These are phyloP conservation scores for Ctenochaetus hawaiiensis DNA, from an alignment of 2,797 vertebrate genomes.

Conservation along the genomic window DNA sequence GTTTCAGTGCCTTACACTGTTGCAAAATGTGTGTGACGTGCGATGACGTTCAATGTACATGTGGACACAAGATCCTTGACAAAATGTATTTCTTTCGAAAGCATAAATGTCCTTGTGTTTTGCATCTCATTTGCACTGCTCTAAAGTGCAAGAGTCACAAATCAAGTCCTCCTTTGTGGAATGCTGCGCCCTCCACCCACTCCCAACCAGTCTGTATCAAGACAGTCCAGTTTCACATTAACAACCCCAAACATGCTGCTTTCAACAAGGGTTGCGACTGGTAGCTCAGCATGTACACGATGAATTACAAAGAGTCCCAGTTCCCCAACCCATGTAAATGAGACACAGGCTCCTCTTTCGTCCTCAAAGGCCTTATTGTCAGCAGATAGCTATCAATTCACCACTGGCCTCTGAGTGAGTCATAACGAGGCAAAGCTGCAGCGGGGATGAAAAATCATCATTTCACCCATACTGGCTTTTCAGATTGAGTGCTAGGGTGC, in stretches of 20 bases:
- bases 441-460: slow-evolving; percentile 25
- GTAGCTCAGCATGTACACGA: slow-evolving; percentile 54
- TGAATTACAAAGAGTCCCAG: slow-evolving; percentile 81
- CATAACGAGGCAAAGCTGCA: slow-evolving; percentile 16
- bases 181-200: slow-evolving; percentile 58
- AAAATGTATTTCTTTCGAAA: slow-evolving; percentile 34
- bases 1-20: background rate
- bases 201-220: slow-evolving; percentile 31
- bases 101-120: slow-evolving; percentile 27
- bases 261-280: slow-evolving; percentile 38
- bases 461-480: slow-evolving; percentile 7
- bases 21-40: slow-evolving; percentile 37
- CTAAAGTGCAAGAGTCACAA: slow-evolving; percentile 66
- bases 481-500: background rate
- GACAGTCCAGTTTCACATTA: slow-evolving; percentile 58
- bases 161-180: slow-evolving; percentile 68
- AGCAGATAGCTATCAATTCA: slow-evolving; percentile 67
- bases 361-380: slow-evolving; percentile 82
- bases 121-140: slow-evolving; percentile 47
- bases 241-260: slow-evolving; percentile 53
- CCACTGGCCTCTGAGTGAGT: slow-evolving; percentile 54
- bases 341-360: slow-evolving; percentile 62
- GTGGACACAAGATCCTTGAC: slow-evolving; percentile 20
- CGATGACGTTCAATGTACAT: slow-evolving; percentile 12
- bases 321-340: slow-evolving; percentile 80